Base-by-base conservation (phyloP, 2,113 vertebrate genomes). In the Lophius piscatorius region DNA sequence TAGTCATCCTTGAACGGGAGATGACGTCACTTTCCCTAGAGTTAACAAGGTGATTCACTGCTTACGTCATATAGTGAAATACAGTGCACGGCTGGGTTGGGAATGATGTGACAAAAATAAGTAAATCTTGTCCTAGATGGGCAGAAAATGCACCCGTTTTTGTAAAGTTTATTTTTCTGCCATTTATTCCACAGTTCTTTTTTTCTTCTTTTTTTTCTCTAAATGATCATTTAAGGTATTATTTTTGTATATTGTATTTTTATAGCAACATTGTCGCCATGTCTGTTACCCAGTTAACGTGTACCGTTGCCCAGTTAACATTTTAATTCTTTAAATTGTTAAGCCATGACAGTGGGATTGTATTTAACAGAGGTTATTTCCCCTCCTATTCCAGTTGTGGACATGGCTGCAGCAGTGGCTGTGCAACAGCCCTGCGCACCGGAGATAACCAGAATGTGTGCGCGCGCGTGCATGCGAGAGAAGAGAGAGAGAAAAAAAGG, bases 381-480 rank as follows among this genome's bases (percentile, higher is more conserved):
- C 36, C 42, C 34, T 61, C 55, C 38, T 68, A 45, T 67, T 85
- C 81, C 76, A 84, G 84, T 50, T 74, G 78, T 84, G 78, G 74
- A 82, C 71, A 83, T 90, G 84, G 84, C 75, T 67, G 67, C 76
- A 64, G 70, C 58, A 75, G 63, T 51, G 78, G 81, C 64, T 73
- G 84, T 70, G 87, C 74, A 84, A 73, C 71, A 76, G 65, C 60
- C 83, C 65, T 81, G 78, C 65, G 76, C 74, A 70, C 75, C 63
- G 84, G 88, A 87, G 80, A 76, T 72, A 76, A 83, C 86, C 88
- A 88, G 89, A 82, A 70, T 39, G n/a, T 9, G 16, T n/a, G 26
- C 1, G 26, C 9, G 26, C 9, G 26, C 2, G 26, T 28, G 26
- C 9, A 9, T 28, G 46, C 42, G 67, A 42, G 70, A 44, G 66